A percentile compares a stretch with the other conserved stretches of the same genome.
phyloP scores from a whole-genome alignment of 2,113 vertebrate species.

The Recurvirostra avosetta region DNA sequence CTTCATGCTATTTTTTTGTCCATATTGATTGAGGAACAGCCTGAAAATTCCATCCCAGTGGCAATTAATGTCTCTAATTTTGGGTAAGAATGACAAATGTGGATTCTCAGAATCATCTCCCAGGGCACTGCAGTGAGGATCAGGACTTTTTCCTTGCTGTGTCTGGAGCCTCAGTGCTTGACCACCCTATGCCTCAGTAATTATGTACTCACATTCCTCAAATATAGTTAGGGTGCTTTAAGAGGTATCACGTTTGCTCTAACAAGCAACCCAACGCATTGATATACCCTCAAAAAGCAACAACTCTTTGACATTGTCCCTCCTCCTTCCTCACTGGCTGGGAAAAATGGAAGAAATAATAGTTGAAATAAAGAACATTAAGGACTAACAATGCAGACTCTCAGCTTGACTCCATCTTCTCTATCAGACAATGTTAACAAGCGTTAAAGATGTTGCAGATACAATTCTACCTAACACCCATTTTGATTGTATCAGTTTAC shows the following conservation, averaged over 20 bases:
- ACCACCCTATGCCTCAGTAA: background rate
- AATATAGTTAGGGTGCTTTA: background rate
- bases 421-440: background rate
- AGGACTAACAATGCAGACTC: background rate
- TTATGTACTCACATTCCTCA: background rate
- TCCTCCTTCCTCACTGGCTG: background rate
- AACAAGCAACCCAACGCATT: background rate
- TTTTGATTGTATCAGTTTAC: background rate
- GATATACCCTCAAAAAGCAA: background rate
- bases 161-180: background rate
- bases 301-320: background rate
- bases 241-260: background rate
- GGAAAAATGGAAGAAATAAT: background rate
- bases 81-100: background rate
- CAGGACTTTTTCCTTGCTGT: background rate
- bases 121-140: background rate
- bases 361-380: background rate
- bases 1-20: background rate
- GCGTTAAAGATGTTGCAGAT: background rate
- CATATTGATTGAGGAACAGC: background rate
- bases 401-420: background rate
- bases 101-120: background rate
- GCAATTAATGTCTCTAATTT: background rate
- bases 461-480: background rate
- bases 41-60: background rate